A percentile compares a stretch with the other conserved stretches of the same genome.
phyloP scores from a whole-genome alignment of 2,888 invertebrate species.

The Drosophila tripunctata region DNA sequence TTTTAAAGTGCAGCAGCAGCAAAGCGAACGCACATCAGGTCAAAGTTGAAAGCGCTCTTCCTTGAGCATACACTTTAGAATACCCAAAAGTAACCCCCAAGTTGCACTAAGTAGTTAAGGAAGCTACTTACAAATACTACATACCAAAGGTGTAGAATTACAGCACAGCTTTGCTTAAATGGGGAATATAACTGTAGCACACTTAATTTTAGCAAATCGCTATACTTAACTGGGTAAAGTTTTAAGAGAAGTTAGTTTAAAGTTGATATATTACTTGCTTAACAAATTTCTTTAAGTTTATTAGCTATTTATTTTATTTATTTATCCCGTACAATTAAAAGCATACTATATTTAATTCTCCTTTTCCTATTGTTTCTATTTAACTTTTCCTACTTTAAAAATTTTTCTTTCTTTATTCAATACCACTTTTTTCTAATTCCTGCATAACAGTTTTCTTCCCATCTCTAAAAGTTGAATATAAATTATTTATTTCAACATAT shows the following conservation, averaged over 20 bases:
- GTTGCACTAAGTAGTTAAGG: constrained; percentile 1
- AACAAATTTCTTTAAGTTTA: no score
- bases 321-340: no score
- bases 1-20: constrained; percentile 37
- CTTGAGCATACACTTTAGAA: constrained; percentile 16
- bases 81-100: constrained; percentile 1
- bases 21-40: constrained; percentile 42
- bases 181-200: background rate
- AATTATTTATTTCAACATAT: no score
- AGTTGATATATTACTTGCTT: no score
- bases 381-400: no score
- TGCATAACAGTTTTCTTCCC: no score
- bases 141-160: background rate
- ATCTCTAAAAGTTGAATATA: no score
- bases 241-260: background rate
- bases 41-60: constrained; percentile 41
- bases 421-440: no score
- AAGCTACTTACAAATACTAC: background rate
- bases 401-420: no score
- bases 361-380: no score
- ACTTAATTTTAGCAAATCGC: background rate
- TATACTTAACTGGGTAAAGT: background rate
- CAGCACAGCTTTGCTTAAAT: background rate
- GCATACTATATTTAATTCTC: no score
- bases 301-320: no score